Conservation (phyloP, 2,888 invertebrate genomes). For the Callosobruchus maculatus region DNA sequence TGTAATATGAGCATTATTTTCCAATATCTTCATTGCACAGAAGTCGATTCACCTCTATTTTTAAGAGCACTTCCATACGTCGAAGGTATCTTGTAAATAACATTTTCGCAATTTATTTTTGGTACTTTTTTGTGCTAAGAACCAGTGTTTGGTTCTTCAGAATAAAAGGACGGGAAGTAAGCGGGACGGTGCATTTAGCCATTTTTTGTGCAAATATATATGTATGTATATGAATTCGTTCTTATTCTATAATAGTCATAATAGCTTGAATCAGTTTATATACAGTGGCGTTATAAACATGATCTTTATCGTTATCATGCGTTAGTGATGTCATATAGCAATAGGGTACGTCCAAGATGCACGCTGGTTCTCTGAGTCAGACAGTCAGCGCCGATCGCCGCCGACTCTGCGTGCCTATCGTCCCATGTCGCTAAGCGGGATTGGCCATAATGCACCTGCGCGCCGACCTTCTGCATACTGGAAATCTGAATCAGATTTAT, state of each 20-base stretch:
- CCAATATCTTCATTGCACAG: neutral
- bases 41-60: neutral
- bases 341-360: no score
- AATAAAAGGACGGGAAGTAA: neutral
- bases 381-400: no score
- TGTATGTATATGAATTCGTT: neutral
- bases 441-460: no score
- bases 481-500: no score
- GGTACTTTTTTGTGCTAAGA: neutral
- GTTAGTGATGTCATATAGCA: no score
- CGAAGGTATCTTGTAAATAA: neutral
- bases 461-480: no score
- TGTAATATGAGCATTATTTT: neutral
- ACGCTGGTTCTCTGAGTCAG: no score
- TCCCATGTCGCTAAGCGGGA: no score
- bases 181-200: neutral
- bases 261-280: neutral
- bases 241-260: neutral
- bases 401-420: no score
- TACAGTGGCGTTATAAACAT: neutral
- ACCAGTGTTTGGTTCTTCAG: neutral
- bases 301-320: no score
- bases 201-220: neutral
- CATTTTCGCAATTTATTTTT: neutral
- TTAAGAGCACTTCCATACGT: neutral